Percentiles rank a stretch among this genome's conserved stretches.
Conservation (phyloP, 2,888 invertebrate genomes). For the Hesperia comma region DNA sequence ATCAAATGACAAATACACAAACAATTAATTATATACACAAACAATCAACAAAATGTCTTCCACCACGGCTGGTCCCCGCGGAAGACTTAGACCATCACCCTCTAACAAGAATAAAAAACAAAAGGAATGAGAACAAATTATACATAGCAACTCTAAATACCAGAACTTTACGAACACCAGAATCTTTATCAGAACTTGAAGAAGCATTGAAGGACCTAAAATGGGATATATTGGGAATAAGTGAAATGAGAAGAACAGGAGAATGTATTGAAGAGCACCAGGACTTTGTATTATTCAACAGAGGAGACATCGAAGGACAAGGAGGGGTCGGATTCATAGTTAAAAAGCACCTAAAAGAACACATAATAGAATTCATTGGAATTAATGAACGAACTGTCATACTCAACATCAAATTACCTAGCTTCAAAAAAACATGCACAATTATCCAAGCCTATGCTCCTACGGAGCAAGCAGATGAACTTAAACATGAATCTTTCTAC, state of each 20-base stretch:
- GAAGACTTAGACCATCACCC: constrained; percentile 40
- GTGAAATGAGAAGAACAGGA: too few relatives aligned
- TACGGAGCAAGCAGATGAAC: constrained; percentile 22
- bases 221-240: too few relatives aligned
- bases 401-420: constrained; percentile 15
- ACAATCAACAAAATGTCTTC: constrained; percentile 4
- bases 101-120: constrained; percentile 34
- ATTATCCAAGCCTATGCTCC: constrained; percentile 22
- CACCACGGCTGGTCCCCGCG: constrained; percentile 36
- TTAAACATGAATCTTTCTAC: too few relatives aligned
- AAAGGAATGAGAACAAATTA: constrained; percentile 13
- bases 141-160: constrained; percentile 39
- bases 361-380: constrained; percentile 14
- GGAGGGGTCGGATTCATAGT: too few relatives aligned
- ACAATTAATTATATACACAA: constrained; percentile 9
- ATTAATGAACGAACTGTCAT: constrained; percentile 5
- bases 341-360: too few relatives aligned
- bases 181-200: too few relatives aligned
- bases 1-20: too few relatives aligned
- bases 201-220: too few relatives aligned
- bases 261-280: too few relatives aligned
- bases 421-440: constrained; percentile 14
- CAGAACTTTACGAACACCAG: constrained; percentile 40
- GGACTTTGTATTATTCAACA: too few relatives aligned
- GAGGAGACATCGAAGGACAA: too few relatives aligned